Evolutionary conservation across 2,888 invertebrate genomes (phyloP).

Genomic region (Phorcus lineatus): DNA sequence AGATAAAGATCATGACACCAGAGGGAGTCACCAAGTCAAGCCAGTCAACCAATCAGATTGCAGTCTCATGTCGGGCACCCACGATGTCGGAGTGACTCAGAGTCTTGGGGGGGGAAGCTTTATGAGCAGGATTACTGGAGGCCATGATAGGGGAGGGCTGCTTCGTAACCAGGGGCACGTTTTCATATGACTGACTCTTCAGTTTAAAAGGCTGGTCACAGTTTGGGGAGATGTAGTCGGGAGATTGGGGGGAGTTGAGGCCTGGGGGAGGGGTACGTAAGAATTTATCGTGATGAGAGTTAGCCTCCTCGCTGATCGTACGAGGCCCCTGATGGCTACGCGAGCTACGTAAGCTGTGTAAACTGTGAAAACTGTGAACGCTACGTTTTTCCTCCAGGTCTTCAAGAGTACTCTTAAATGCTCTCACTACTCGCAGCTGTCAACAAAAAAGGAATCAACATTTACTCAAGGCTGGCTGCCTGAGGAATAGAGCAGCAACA

Average conservation of each 20-base stretch:
- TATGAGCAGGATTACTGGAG: slow-evolving; percentile 61
- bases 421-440: slow-evolving; percentile 99
- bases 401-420: slow-evolving; percentile 97
- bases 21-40: background rate
- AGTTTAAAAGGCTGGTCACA: slow-evolving; percentile 56
- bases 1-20: too few relatives aligned
- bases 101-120: slow-evolving; percentile 58
- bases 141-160: slow-evolving; percentile 62
- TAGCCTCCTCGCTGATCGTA: slow-evolving; percentile 62
- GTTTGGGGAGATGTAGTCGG: slow-evolving; percentile 42
- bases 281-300: slow-evolving; percentile 51
- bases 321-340: slow-evolving; percentile 84
- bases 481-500: slow-evolving; percentile 11
- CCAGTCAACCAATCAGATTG: slow-evolving; percentile 49
- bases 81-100: slow-evolving; percentile 54
- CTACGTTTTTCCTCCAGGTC: slow-evolving; percentile 99
- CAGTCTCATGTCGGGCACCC: slow-evolving; percentile 59
- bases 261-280: slow-evolving; percentile 59
- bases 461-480: slow-evolving; percentile 26
- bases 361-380: slow-evolving; percentile 86
- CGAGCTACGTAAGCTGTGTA: slow-evolving; percentile 77
- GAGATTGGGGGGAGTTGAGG: slow-evolving; percentile 55
- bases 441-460: slow-evolving; percentile 77
- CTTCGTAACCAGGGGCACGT: slow-evolving; percentile 68
- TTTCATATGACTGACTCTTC: slow-evolving; percentile 73